phyloP scores from a whole-genome alignment of 2,888 invertebrate genomes.

The Macrophya annulata region DNA sequence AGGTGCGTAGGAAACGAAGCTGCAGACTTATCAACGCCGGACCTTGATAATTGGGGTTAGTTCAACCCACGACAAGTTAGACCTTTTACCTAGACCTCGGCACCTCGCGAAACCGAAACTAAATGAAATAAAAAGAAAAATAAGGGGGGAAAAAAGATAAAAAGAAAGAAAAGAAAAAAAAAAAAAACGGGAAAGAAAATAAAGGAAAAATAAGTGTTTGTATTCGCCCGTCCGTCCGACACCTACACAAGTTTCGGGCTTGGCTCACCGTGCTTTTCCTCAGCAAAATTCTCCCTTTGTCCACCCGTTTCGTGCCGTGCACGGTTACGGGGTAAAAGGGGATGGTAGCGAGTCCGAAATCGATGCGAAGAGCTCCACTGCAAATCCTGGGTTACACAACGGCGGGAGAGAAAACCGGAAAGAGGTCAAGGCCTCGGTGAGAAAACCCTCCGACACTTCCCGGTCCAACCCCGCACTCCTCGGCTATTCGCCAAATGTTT shows the following conservation, averaged over 20 bases:
- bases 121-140: background rate
- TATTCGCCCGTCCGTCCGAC: background rate
- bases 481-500: constrained; percentile 52
- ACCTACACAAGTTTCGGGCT: constrained; percentile 16
- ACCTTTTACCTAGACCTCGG: background rate
- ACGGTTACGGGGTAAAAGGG: background rate
- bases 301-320: background rate
- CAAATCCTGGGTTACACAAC: constrained; percentile 19
- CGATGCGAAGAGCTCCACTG: constrained; percentile 44
- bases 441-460: constrained; percentile 36
- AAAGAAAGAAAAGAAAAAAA: background rate
- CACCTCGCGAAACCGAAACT: constrained; percentile 2
- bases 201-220: background rate
- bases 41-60: constrained; percentile 33
- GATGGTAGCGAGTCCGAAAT: constrained; percentile 40
- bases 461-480: constrained; percentile 21
- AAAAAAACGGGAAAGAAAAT: background rate
- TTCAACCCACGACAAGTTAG: constrained; percentile 13
- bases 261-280: constrained; percentile 4
- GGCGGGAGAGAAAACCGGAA: constrained; percentile 8
- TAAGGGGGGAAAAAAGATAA: background rate
- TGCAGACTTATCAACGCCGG: background rate
- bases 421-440: constrained; percentile 45
- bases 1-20: background rate
- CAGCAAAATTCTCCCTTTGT: constrained; percentile 32